phyloP scores from a whole-genome alignment of 2,888 invertebrate species.

The Eilema griseolum region DNA sequence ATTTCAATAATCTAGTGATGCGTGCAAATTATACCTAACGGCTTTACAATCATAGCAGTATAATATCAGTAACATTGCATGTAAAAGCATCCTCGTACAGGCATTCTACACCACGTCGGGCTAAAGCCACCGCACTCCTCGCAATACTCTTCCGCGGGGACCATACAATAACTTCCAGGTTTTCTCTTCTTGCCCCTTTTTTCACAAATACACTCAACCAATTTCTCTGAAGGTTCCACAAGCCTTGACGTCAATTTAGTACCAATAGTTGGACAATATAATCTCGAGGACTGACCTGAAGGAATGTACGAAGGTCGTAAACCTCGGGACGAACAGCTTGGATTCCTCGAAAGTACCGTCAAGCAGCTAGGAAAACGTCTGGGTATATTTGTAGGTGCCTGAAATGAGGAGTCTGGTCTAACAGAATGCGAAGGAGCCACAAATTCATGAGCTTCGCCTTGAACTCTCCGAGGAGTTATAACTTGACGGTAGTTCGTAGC shows the following conservation, averaged over 20 bases:
- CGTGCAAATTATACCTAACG: neutral
- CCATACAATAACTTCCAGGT: constrained; percentile 27
- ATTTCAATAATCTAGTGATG: neutral
- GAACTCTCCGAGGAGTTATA: constrained; percentile 22
- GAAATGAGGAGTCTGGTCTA: constrained; percentile 31
- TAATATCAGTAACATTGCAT: constrained; percentile 8
- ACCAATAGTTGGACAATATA: neutral
- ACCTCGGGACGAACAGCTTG: constrained; percentile 3
- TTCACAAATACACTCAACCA: constrained; percentile 29
- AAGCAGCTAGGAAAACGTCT: constrained; percentile 17
- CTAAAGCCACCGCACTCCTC: constrained; percentile 28
- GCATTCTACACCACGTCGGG: constrained; percentile 26
- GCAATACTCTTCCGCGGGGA: constrained; percentile 27
- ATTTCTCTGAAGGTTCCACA: constrained; percentile 11
- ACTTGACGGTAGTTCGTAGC: constrained; percentile 16
- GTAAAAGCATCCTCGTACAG: constrained; percentile 28
- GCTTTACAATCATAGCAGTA: neutral
- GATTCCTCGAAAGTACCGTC: constrained; percentile 4
- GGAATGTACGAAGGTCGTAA: neutral
- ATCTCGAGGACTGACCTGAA: neutral
- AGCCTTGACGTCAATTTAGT: constrained; percentile 17
- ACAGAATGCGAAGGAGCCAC: neutral
- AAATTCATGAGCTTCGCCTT: neutral
- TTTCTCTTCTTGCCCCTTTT: constrained; percentile 11
- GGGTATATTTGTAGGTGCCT: constrained; percentile 21